A percentile compares a stretch with the other conserved stretches of the same genome.
phyloP scores from a whole-genome alignment of 2,797 vertebrate genomes.

The Synaphobranchus kaupii region DNA sequence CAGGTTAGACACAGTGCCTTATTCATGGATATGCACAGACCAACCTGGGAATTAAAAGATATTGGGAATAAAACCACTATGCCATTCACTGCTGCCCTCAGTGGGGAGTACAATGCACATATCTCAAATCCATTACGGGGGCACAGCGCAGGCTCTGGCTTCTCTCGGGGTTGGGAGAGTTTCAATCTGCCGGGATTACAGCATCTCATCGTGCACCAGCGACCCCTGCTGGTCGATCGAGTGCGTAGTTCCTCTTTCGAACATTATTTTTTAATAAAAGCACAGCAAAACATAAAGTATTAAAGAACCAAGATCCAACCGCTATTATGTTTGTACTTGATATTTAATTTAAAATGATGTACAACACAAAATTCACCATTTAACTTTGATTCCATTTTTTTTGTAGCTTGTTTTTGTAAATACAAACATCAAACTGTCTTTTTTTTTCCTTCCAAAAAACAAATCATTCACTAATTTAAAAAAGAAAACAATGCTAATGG shows the following conservation, averaged over 20 bases:
- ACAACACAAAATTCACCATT: conserved; percentile 60
- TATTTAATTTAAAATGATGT: conserved; percentile 70
- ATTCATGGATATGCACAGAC: neutral
- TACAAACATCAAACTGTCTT: conserved; percentile 42
- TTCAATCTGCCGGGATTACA: too few relatives aligned
- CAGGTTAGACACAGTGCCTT: neutral
- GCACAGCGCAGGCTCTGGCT: too few relatives aligned
- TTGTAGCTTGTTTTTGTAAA: conserved; percentile 45
- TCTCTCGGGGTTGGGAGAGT: too few relatives aligned
- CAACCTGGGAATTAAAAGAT: too few relatives aligned
- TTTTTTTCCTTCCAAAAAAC: conserved; percentile 34
- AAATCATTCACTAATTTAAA: conserved; percentile 39
- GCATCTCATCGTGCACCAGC: too few relatives aligned
- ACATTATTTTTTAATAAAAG: neutral
- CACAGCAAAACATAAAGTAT: neutral
- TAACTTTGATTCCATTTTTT: conserved; percentile 50
- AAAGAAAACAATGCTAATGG: neutral
- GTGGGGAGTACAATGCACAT: neutral
- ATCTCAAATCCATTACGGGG: neutral
- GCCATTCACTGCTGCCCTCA: neutral
- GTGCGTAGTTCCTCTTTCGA: too few relatives aligned
- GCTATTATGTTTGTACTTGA: conserved; percentile 35
- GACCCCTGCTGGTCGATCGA: too few relatives aligned
- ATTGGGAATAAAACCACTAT: neutral
- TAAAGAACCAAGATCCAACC: neutral